A percentile compares a stretch with the other conserved stretches of the same genome.
Conservation (phyloP, 2,888 invertebrate genomes). For the Andricus curvator region DNA sequence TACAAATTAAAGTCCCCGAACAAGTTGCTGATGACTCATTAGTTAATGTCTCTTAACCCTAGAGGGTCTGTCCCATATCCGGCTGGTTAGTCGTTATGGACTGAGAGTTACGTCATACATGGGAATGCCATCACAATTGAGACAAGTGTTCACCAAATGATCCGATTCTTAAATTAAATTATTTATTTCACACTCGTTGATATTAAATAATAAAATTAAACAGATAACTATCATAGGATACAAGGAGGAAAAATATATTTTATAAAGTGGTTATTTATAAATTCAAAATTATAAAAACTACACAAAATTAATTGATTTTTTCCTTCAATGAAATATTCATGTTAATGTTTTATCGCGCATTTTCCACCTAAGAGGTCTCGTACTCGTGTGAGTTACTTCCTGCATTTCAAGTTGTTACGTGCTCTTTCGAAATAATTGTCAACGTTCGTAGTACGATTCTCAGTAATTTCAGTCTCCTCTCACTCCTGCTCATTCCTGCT, state of each 20-base stretch:
- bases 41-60: conserved; percentile 35
- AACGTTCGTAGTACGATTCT: conserved; percentile 12
- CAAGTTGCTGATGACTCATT: conserved; percentile 39
- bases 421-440: conserved; percentile 36
- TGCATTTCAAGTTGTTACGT: conserved; percentile 28
- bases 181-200: too few species aligned
- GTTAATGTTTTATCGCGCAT: neutral
- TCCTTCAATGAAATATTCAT: neutral
- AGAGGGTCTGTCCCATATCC: conserved; percentile 37
- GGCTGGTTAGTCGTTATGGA: neutral
- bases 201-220: too few species aligned
- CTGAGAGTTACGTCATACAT: conserved; percentile 8
- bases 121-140: neutral
- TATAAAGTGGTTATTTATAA: neutral
- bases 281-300: neutral
- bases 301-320: neutral
- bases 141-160: conserved; percentile 5
- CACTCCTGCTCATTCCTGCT: neutral
- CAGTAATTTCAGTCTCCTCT: conserved; percentile 23
- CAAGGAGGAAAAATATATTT: neutral
- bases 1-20: conserved; percentile 2
- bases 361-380: neutral
- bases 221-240: neutral
- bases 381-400: conserved; percentile 18
- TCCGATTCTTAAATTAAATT: neutral